Evolutionary conservation across 2,888 invertebrate species (phyloP).

Genomic region (Metacarcinus magister): DNA sequence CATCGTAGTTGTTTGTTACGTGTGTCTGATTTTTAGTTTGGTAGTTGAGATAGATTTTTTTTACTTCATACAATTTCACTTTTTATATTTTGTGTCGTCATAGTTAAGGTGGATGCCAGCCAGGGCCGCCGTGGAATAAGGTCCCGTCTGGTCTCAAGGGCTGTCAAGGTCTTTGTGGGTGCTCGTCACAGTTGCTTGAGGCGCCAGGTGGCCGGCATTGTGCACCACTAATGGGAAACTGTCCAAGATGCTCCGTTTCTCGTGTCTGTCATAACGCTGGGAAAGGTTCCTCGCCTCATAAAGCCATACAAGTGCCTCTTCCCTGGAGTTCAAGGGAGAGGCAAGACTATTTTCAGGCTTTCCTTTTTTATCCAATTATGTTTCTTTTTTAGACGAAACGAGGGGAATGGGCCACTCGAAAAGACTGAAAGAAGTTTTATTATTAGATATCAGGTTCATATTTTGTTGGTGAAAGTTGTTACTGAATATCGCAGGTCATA

Average conservation of each 20-base stretch:
- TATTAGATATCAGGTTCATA: background rate
- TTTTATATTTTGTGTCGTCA: background rate
- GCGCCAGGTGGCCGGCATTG: slow-evolving; percentile 66
- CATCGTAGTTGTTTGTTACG: too few species aligned
- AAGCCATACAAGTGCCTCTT: background rate
- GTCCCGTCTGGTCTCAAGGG: background rate
- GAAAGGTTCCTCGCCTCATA: slow-evolving; percentile 15
- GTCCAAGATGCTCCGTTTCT: slow-evolving; percentile 47
- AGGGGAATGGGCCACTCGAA: slow-evolving; percentile 1
- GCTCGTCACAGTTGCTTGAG: slow-evolving; percentile 50
- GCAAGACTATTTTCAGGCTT: slow-evolving; percentile 32
- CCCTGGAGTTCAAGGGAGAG: background rate
- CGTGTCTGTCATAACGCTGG: slow-evolving; percentile 29
- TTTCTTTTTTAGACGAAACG: slow-evolving; percentile 1
- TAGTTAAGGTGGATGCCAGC: background rate
- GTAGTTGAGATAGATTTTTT: too few species aligned
- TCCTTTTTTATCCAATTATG: slow-evolving; percentile 41
- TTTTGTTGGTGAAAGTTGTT: background rate
- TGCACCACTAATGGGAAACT: slow-evolving; percentile 67
- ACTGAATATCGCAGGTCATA: background rate
- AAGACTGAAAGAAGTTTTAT: background rate
- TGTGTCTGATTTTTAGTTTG: too few species aligned
- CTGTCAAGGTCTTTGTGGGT: slow-evolving; percentile 35
- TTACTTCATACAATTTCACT: background rate
- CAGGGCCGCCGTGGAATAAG: background rate